Evolutionary conservation across 2,888 invertebrate species (phyloP).

Genomic region (Tipula lateralis): DNA sequence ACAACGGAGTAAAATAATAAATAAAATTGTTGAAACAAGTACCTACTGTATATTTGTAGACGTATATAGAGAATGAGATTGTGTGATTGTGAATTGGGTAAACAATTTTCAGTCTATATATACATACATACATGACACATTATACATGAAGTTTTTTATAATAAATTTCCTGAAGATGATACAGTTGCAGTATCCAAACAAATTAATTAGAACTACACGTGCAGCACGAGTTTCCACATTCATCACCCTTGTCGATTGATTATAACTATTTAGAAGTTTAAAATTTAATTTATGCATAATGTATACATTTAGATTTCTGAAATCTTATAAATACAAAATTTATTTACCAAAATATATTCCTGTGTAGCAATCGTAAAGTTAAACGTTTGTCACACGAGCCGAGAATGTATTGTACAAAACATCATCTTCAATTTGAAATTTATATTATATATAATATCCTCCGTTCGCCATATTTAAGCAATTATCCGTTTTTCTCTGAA

Average conservation of each 20-base stretch:
- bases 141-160: not conserved
- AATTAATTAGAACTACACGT: not conserved
- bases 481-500: not conserved
- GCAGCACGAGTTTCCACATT: not conserved
- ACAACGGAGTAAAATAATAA: slow-evolving; percentile 2
- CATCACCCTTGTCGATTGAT: not conserved
- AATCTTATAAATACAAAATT: not conserved
- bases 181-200: not conserved
- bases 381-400: not conserved
- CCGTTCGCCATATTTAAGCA: not conserved
- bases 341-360: not conserved
- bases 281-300: not conserved
- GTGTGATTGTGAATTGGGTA: not conserved
- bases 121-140: not conserved
- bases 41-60: not conserved
- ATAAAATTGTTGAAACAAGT: slow-evolving; percentile 12
- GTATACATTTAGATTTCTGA: not conserved
- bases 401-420: not conserved
- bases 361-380: not conserved
- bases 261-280: not conserved
- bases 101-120: not conserved
- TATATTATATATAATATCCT: not conserved
- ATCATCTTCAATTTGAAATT: not conserved
- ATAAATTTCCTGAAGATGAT: not conserved
- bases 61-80: not conserved